Evolutionary conservation across 1,140 invertebrate species (phyloP).

Genomic region (Oryctes rhinoceros): DNA sequence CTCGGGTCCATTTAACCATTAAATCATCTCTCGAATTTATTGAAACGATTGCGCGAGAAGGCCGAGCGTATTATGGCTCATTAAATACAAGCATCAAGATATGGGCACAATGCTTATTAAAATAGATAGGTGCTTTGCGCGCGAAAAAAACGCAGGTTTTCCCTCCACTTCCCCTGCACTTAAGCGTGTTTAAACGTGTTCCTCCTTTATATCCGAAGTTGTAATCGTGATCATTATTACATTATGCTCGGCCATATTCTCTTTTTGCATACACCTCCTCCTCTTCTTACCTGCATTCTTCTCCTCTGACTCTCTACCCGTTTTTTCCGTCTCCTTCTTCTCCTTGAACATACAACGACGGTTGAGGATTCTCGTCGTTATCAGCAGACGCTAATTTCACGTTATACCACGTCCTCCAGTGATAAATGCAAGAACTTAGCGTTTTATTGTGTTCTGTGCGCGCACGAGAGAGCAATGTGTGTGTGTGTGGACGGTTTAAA

Average conservation of each 20-base stretch:
- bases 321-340: background rate
- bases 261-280: background rate
- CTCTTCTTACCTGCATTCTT: background rate
- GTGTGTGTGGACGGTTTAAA: constrained; percentile 6
- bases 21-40: constrained; percentile 10
- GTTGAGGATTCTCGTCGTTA: constrained; percentile 13
- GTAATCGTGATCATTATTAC: constrained; percentile 22
- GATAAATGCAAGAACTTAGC: constrained; percentile 32
- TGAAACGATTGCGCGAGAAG: constrained; percentile 3
- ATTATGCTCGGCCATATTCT: background rate
- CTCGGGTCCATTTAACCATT: background rate
- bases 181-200: background rate
- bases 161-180: background rate
- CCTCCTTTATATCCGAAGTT: background rate
- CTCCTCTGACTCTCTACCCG: background rate
- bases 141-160: background rate
- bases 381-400: constrained; percentile 19
- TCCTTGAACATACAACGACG: background rate
- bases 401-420: constrained; percentile 22
- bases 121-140: constrained; percentile 20
- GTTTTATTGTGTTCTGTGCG: constrained; percentile 20
- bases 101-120: constrained; percentile 25
- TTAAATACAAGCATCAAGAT: constrained; percentile 30
- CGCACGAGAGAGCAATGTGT: background rate
- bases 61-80: constrained; percentile 8